Conservation (phyloP, 2,888 invertebrate genomes). For the Coecobrya sp. region DNA sequence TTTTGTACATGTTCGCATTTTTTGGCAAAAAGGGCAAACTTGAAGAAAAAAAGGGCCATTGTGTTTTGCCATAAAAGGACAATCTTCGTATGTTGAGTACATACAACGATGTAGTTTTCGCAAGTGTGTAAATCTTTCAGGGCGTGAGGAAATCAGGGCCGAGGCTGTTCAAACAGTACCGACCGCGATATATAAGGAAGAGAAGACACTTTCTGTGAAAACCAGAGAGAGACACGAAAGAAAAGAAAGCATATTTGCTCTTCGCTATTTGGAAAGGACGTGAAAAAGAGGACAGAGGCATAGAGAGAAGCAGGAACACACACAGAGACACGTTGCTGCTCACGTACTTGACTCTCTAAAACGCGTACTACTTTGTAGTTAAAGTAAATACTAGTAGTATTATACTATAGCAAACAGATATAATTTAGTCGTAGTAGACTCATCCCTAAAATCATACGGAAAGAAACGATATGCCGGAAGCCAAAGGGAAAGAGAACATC, state of each 20-base stretch:
- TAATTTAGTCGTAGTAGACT: slow-evolving; percentile 16
- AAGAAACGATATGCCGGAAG: slow-evolving; percentile 84
- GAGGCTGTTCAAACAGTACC: slow-evolving; percentile 56
- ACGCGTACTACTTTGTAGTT: background rate
- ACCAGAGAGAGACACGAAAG: background rate
- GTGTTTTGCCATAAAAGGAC: slow-evolving; percentile 29
- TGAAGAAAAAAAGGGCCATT: slow-evolving; percentile 39
- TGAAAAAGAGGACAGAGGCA: slow-evolving; percentile 48
- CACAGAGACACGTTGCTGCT: background rate
- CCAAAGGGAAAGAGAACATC: slow-evolving; percentile 85
- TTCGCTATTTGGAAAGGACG: background rate
- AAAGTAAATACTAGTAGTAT: slow-evolving; percentile 14
- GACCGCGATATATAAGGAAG: slow-evolving; percentile 17
- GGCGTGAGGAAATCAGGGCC: slow-evolving; percentile 75
- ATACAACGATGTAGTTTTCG: slow-evolving; percentile 43
- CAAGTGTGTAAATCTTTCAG: slow-evolving; percentile 72
- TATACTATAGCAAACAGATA: background rate
- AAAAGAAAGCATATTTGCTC: slow-evolving; percentile 40
- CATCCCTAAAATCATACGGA: slow-evolving; percentile 25
- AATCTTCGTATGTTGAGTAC: background rate
- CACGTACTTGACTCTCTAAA: slow-evolving; percentile 9
- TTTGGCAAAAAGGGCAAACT: slow-evolving; percentile 26
- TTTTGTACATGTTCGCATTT: slow-evolving; percentile 18
- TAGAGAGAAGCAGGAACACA: background rate
- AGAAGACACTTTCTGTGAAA: background rate